Evolutionary conservation across 2,888 invertebrate genomes (phyloP).

Genomic region (Myathropa florea): DNA sequence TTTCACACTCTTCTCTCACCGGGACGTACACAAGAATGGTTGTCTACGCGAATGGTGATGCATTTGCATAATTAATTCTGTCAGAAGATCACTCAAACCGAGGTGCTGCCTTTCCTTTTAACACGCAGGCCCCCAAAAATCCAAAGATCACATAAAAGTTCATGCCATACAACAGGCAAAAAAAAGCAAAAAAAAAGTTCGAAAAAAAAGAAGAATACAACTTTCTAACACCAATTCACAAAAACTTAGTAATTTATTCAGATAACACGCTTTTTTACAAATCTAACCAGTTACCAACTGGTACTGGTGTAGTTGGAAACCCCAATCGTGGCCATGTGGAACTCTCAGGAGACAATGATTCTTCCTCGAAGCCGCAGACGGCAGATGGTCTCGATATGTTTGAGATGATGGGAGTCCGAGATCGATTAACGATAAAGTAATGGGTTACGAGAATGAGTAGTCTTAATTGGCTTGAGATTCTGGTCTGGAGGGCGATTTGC

Average conservation of each 20-base stretch:
- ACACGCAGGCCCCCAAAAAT: not conserved
- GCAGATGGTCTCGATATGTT: not conserved
- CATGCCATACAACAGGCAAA: not conserved
- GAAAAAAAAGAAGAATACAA: slow-evolving; percentile 17
- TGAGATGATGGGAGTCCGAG: not conserved
- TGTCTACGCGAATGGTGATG: not conserved
- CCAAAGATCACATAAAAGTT: not conserved
- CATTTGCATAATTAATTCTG: slow-evolving; percentile 52
- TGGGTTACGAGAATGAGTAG: not conserved
- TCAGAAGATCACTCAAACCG: slow-evolving; percentile 5
- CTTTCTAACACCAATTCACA: slow-evolving; percentile 48
- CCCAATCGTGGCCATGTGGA: not conserved
- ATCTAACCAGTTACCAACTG: slow-evolving; percentile 41
- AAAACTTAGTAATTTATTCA: slow-evolving; percentile 43
- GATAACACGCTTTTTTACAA: slow-evolving; percentile 52
- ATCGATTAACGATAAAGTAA: not conserved
- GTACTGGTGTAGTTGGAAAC: not conserved
- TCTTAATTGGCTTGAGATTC: not conserved
- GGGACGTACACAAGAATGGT: not conserved
- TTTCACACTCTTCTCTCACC: not conserved
- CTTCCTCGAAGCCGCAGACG: not conserved
- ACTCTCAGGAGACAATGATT: not conserved
- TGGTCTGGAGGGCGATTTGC: not conserved
- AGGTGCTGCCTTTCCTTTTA: slow-evolving; percentile 7
- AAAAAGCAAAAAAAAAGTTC: not conserved